These are phyloP conservation scores for Ctena decussata DNA, from an alignment of 2,888 invertebrate species.

Conservation along the genomic window DNA sequence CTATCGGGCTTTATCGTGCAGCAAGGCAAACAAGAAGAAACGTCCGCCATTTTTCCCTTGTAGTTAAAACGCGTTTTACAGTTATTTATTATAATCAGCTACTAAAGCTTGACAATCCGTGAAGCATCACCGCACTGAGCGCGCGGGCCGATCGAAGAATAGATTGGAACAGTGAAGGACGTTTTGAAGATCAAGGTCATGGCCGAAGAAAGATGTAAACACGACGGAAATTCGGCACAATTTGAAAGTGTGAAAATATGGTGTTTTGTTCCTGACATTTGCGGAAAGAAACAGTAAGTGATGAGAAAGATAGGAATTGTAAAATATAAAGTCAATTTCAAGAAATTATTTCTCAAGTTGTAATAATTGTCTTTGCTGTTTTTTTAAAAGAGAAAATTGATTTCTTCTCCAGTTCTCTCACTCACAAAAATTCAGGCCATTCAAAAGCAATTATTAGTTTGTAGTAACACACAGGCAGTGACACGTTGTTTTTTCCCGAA, in stretches of 20 bases:
- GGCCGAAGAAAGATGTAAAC: conserved; percentile 77
- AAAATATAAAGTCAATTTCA: no score
- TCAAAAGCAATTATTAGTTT: no score
- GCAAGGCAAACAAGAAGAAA: not conserved
- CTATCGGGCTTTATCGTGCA: not conserved
- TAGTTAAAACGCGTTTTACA: not conserved
- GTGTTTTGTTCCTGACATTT: not conserved
- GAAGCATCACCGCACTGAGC: no score
- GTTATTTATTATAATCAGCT: not conserved
- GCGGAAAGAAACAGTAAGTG: not conserved
- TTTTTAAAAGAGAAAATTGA: no score
- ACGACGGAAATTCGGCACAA: conserved; percentile 20
- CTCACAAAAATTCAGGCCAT: no score
- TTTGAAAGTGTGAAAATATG: conserved; percentile 5
- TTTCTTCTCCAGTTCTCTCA: no score
- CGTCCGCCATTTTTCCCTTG: not conserved
- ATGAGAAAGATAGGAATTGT: not conserved
- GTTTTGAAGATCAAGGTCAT: conserved; percentile 81
- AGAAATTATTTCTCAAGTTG: no score
- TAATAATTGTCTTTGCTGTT: no score
- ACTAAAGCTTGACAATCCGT: no score
- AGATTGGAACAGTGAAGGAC: conserved; percentile 77
- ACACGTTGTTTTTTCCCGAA: no score
- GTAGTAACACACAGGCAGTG: no score
- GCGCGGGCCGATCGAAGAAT: not conserved